Conservation (phyloP, 2,888 invertebrate species). For the Athetis lepigone region DNA sequence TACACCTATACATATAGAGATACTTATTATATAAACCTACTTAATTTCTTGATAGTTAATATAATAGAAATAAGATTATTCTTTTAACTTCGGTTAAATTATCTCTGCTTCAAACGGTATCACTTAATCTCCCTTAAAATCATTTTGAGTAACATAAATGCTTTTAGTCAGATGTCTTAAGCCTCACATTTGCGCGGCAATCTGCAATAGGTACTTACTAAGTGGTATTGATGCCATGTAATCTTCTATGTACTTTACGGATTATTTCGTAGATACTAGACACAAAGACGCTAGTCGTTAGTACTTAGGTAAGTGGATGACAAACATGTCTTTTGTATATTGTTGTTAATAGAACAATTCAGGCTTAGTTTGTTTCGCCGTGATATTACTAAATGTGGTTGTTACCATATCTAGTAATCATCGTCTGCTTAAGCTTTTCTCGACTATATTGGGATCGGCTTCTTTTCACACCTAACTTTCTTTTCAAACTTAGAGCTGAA, state of each 20-base stretch:
- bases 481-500: too few species aligned
- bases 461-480: too few species aligned
- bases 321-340: background rate
- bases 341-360: too few species aligned
- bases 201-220: conserved; percentile 32
- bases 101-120: conserved; percentile 23
- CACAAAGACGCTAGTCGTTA: conserved; percentile 17
- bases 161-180: conserved; percentile 55
- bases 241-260: conserved; percentile 51
- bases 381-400: too few species aligned
- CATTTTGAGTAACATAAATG: conserved; percentile 50
- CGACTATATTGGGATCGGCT: too few species aligned
- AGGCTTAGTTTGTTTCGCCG: too few species aligned
- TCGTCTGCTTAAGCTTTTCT: too few species aligned
- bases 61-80: background rate
- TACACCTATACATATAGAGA: too few species aligned
- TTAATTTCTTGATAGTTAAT: too few species aligned
- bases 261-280: conserved; percentile 58
- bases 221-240: conserved; percentile 56
- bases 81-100: conserved; percentile 3
- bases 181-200: conserved; percentile 48
- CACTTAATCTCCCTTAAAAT: conserved; percentile 54
- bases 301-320: background rate
- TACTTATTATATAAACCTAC: too few species aligned
- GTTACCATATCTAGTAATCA: too few species aligned